Evolutionary conservation across 2,888 invertebrate species (phyloP).

Genomic region (Heliconius hortense): DNA sequence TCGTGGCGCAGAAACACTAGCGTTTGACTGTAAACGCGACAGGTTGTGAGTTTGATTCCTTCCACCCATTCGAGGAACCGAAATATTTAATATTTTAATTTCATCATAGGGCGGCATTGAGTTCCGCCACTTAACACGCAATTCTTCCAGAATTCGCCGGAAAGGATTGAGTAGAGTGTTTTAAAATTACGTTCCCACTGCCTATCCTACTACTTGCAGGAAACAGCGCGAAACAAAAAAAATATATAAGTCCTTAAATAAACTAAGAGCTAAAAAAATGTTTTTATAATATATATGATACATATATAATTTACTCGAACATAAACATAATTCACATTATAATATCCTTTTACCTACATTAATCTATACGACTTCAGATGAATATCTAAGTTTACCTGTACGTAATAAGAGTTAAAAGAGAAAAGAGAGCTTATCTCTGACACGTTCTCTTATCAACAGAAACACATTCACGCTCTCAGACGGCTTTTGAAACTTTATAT

Average conservation of each 20-base stretch:
- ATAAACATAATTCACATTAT: not conserved
- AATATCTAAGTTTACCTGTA: conserved; percentile 6
- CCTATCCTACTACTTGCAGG: too few relatives aligned
- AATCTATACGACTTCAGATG: not conserved
- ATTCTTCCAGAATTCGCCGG: too few relatives aligned
- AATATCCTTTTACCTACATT: not conserved
- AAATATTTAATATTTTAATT: too few relatives aligned
- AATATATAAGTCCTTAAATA: not conserved
- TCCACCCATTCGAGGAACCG: too few relatives aligned
- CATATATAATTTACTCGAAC: not conserved
- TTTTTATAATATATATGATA: not conserved
- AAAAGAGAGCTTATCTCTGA: conserved; percentile 24
- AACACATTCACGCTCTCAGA: conserved; percentile 29
- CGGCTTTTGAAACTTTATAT: conserved; percentile 33
- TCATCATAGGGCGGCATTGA: too few relatives aligned
- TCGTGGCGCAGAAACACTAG: too few relatives aligned
- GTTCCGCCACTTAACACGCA: too few relatives aligned
- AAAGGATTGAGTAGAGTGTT: too few relatives aligned
- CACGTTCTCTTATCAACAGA: conserved; percentile 30
- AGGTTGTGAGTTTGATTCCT: too few relatives aligned
- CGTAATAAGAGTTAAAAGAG: conserved; percentile 20
- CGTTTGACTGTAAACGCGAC: too few relatives aligned
- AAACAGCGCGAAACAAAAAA: too few relatives aligned
- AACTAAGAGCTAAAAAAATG: not conserved
- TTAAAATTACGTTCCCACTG: too few relatives aligned